Base-by-base conservation (phyloP, 2,797 vertebrate species). In the Serranus cabrilla region DNA sequence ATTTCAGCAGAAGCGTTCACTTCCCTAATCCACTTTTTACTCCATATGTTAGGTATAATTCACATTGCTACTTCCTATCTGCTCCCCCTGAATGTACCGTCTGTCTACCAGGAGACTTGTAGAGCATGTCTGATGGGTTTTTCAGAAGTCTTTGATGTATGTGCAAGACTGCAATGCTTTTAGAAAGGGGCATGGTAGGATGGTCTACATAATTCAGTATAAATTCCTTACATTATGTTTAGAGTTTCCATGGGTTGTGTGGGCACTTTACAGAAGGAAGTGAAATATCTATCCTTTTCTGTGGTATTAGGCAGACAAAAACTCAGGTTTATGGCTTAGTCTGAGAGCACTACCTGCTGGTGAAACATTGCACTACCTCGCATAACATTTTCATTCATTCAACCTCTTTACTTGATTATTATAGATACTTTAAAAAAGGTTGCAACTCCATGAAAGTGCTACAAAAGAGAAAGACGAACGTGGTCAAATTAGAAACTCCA, bases 291-390 rank as follows among this genome's bases (percentile, higher is more conserved):
- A 11, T 13, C 5, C 11, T 46, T 17, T 47, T 39, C 58, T 5
- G 10, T 49, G 11, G 14, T 42, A 9, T 16, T 42, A 10, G 40
- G 12, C 40, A 5, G 11, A 69, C 2, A 52, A 18, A 74, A 43
- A 25, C 5, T 71, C n/a, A 3, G 20, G 39, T 71, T 70, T 42
- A 37, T 66, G 64, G n/a, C 40, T 78, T 81, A 78, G 84, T 75
- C 40, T 76, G 57, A 88, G 20, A 90, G 86, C 86, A 76, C 89
- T 12, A 80, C 84, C 93, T 94, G 85, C 82, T 92, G 92, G 87
- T 80, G 45, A 75, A 85, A 76, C 7, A 11, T 23, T 14, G n/a
- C 60, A 90, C 16, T 85, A 20, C 73, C 49, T 23, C 20, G 13
- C 66, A 4, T 10, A 16, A 11, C 31, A 21, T 51, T 64, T 60